These are phyloP conservation scores for Trichomycterus rosablanca DNA, from an alignment of 2,113 vertebrate species.

Conservation along the genomic window DNA sequence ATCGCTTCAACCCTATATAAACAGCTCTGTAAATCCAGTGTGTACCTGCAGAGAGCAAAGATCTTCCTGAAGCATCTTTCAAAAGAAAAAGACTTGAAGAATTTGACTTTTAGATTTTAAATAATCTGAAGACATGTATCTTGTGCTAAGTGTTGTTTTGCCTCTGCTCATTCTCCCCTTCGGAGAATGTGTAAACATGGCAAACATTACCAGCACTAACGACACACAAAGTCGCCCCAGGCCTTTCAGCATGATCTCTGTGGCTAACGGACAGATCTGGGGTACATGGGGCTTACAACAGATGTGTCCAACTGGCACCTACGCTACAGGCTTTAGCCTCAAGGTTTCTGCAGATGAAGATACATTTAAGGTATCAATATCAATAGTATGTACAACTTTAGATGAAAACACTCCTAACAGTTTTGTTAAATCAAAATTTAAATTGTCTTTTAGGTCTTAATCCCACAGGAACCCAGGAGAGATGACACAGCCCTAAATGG, in stretches of 20 bases:
- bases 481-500: constrained; percentile 22
- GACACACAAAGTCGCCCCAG: accelerated
- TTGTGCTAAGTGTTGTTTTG: neutral
- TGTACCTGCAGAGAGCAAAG: neutral
- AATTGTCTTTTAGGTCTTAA: neutral
- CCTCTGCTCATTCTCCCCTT: constrained; percentile 7
- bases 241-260: neutral
- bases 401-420: neutral
- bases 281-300: neutral
- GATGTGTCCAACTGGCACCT: constrained; percentile 12
- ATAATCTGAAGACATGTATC: neutral
- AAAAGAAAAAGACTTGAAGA: neutral
- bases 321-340: constrained; percentile 25
- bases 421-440: neutral
- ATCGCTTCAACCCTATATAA: neutral
- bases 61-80: no score
- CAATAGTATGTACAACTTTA: no score
- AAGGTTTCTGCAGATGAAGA: neutral
- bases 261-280: neutral
- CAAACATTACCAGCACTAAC: neutral
- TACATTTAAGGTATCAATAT: no score
- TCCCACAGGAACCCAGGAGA: neutral
- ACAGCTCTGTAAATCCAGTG: neutral
- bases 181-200: neutral
- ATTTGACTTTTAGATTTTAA: neutral